Percentiles rank a stretch among this genome's conserved stretches.
Evolutionary conservation across 2,797 vertebrate species (phyloP).

Genomic region (Acanthurus tractus): DNA sequence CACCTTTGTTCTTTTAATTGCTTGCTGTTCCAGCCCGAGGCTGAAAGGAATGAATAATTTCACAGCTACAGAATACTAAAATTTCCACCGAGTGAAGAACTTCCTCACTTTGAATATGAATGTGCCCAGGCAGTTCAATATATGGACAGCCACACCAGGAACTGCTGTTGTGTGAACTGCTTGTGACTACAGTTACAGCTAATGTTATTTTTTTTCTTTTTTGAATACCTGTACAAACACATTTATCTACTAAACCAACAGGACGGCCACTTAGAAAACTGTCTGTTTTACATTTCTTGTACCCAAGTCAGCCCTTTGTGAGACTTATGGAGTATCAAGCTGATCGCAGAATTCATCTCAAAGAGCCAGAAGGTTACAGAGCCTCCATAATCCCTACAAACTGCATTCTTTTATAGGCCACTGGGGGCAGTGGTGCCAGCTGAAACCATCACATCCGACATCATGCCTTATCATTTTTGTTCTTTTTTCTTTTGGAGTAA

Average conservation of each 20-base stretch:
- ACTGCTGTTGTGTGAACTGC: background rate
- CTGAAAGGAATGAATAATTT: conserved; percentile 66
- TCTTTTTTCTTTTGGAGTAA: too few species aligned
- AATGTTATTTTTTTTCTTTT: background rate
- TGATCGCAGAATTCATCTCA: background rate
- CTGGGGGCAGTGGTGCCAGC: background rate
- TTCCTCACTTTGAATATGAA: conserved; percentile 37
- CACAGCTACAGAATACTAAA: conserved; percentile 40
- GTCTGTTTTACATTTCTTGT: background rate
- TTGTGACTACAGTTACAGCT: background rate
- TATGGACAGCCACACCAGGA: background rate
- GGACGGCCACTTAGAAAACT: background rate
- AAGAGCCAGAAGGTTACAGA: background rate
- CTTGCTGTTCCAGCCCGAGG: conserved; percentile 66
- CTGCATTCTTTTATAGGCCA: background rate
- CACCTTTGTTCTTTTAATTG: conserved; percentile 82
- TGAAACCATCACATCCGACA: background rate
- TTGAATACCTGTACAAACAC: background rate
- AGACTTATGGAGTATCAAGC: background rate
- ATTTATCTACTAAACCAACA: background rate
- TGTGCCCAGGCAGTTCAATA: background rate
- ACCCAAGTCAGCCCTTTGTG: background rate
- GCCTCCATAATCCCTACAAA: background rate
- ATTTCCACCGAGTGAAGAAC: conserved; percentile 33
- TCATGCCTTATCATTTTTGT: too few species aligned